A percentile compares a stretch with the other conserved stretches of the same genome.
Evolutionary conservation across 2,888 invertebrate genomes (phyloP).

Genomic region (Onchidella celtica): DNA sequence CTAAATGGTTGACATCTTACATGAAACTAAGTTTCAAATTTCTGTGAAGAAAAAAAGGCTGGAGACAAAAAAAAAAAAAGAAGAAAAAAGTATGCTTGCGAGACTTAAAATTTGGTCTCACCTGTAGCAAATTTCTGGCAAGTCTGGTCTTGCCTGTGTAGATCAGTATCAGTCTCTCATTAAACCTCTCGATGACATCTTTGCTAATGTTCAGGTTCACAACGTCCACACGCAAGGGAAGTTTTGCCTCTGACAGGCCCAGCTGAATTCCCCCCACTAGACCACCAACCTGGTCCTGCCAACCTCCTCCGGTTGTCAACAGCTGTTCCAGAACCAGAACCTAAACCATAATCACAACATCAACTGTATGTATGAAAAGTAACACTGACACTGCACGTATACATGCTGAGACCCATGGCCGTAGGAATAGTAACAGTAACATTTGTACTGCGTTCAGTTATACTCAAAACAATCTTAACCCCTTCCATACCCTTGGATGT

Average conservation of each 20-base stretch:
- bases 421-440: too few species aligned
- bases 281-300: constrained; percentile 83
- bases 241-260: constrained; percentile 75
- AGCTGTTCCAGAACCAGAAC: constrained; percentile 82
- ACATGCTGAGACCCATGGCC: too few species aligned
- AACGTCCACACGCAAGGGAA: constrained; percentile 77
- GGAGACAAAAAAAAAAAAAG: too few species aligned
- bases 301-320: constrained; percentile 83
- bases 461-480: too few species aligned
- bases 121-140: constrained; percentile 83
- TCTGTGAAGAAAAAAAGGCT: neutral
- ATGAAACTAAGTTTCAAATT: too few species aligned
- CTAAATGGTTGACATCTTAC: too few species aligned
- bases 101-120: constrained; percentile 53
- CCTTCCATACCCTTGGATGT: too few species aligned
- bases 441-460: too few species aligned
- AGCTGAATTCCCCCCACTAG: constrained; percentile 81
- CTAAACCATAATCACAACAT: too few species aligned
- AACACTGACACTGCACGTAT: too few species aligned
- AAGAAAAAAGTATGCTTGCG: too few species aligned
- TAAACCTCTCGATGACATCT: constrained; percentile 74
- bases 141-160: constrained; percentile 83
- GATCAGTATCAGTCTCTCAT: constrained; percentile 80
- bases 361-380: too few species aligned
- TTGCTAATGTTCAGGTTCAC: constrained; percentile 69